Base-by-base conservation (phyloP, 2,888 invertebrate genomes). In the Chesias legatella region DNA sequence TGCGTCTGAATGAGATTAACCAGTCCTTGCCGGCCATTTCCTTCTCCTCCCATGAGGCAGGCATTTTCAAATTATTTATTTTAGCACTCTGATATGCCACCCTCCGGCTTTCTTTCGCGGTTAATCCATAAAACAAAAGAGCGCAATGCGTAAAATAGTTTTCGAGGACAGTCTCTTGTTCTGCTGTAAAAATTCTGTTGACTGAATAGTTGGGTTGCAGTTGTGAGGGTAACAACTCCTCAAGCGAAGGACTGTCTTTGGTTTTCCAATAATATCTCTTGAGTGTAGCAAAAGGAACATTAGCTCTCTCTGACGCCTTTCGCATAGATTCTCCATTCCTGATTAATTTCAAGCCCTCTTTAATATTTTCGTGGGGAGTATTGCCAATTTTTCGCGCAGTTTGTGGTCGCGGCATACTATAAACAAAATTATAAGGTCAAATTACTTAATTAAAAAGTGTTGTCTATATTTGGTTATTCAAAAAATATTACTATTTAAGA, bases 31-130 rank as follows among this genome's bases (percentile, higher is more conserved):
- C 41, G 9, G 41, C 41, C 43, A 43, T 32, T 27, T 43, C 10
- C 6, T 43, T 10, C 11, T 10, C 11, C n/a, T 11, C 26, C 24
- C 33, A 47, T 33, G 51, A 50, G 7, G 45, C 51, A 6, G 51
- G 53, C 13, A 48, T 41, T 43, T 45, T 45, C 20, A 46, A 35
- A 33, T 48, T 45, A 37, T 51, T 45, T 20, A 45, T 36, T 41
- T 41, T n/a, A n/a, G n/a, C n/a, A n/a, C n/a, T n/a, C n/a, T n/a
- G n/a, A 23, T 48, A 51, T 30, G 47, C 47, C n/a, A 47, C 11
- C 24, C 20, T 30, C 7, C 42, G 34, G 17, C 39, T 33, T 21
- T 47, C 50, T 44, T 50, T 50, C 20, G 50, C 41, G 10, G 43
- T 47, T 13, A 50, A 38, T 33, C 46, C 50, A 32, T 43, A 50